Conservation (phyloP, 2,113 vertebrate species). For the Cryptotis parvus region DNA sequence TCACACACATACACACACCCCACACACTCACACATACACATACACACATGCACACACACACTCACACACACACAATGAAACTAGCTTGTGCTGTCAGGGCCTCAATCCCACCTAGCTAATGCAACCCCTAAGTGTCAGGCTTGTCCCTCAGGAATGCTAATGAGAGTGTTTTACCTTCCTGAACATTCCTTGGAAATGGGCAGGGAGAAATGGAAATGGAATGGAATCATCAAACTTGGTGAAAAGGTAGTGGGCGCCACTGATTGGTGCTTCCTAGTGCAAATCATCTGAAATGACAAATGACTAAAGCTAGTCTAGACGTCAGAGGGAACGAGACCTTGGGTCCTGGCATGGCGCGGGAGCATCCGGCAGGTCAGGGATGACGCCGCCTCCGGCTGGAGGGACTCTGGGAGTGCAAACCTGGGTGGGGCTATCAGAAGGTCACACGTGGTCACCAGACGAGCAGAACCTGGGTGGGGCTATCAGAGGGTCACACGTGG, state of each 20-base stretch:
- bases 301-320: neutral
- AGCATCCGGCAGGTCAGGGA: accelerated
- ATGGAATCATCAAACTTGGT: neutral
- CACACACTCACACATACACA: no score
- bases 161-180: neutral
- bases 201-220: no score
- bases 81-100: neutral
- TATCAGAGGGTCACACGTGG: neutral
- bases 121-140: neutral
- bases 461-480: neutral
- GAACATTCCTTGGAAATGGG: constrained; percentile 37
- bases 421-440: neutral
- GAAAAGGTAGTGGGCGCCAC: neutral
- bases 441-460: neutral
- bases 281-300: neutral
- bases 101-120: neutral
- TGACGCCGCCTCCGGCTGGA: neutral
- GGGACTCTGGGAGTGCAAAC: neutral
- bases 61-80: neutral
- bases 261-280: neutral
- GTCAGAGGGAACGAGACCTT: no score
- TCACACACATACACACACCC: neutral
- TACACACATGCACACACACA: no score
- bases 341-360: neutral
- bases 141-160: constrained; percentile 20